Conservation (phyloP, 2,113 vertebrate species). For the Dasyprocta punctata region DNA sequence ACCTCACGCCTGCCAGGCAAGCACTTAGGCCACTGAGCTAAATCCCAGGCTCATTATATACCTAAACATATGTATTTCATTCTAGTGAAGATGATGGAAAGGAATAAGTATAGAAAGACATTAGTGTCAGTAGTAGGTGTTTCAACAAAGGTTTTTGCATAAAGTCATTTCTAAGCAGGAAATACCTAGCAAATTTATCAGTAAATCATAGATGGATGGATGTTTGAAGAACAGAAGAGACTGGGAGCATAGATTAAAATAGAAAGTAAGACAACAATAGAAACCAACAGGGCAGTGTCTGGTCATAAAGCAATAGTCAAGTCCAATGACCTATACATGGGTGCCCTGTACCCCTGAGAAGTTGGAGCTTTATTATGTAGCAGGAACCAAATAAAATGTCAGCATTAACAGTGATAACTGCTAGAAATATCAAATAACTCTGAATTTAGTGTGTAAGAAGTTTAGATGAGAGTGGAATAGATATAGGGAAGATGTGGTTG, state of each 20-base stretch:
- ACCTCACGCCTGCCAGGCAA: too few species aligned
- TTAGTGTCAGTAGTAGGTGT: neutral
- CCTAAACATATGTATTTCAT: neutral
- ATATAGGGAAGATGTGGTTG: neutral
- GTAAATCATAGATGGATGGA: neutral
- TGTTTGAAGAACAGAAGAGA: neutral
- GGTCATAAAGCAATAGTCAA: neutral
- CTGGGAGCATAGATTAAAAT: neutral
- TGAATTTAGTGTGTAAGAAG: neutral
- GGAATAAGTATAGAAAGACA: neutral
- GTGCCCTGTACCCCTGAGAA: neutral
- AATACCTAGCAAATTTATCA: neutral
- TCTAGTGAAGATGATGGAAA: neutral
- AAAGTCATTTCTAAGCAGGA: neutral
- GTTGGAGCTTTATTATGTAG: neutral
- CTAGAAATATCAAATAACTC: neutral
- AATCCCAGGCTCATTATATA: neutral
- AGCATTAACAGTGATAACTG: neutral
- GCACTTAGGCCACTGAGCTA: too few species aligned
- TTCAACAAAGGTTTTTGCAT: neutral
- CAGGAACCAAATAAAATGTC: neutral
- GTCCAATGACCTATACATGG: neutral
- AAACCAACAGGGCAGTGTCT: neutral
- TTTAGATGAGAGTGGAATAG: neutral
- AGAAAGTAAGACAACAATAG: neutral